Evolutionary conservation across 2,888 invertebrate species (phyloP), one percentile per base, ranked within the genome.

Genomic region (Megalurothrips usitatus): DNA sequence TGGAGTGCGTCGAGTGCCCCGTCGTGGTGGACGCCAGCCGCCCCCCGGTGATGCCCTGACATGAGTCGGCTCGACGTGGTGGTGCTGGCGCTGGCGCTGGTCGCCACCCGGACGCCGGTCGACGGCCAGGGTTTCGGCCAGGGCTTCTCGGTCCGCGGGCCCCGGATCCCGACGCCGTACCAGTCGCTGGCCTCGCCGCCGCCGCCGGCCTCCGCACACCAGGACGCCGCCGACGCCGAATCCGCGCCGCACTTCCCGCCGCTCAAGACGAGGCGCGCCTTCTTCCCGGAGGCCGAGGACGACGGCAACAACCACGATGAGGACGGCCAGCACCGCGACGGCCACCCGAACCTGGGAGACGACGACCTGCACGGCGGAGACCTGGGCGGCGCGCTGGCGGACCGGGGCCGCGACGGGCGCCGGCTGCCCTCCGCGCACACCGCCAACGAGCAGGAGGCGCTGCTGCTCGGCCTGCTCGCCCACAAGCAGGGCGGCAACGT

Each of bases 381-480:
- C 68, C 6, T 75, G 68, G 34, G 3, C 34, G 34, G 34, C 3
- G 6, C 2, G 34, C 34, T 43, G 34, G 34, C 34, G 34, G 68
- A 75, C 68, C 68, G 68, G 26, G 23, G 23, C 26, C 68, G 68
- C 11, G 68, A 75, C 68, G 9, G 23, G 26, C 68, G 68, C 68
- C 9, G 68, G 68, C 68, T 75, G 68, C 4, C 68, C 68, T n/a
- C 23, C 26, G 68, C 11, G 2, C 23, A n/a, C 17, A n/a, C 14
- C 58, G 19, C 68, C 11, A 23, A 23, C 79, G 93, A 94, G 83
- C 93, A 94, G 85, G 94, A 94, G 84, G 89, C 94, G 83, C 88
- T 94, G 83, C 87, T 94, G 79, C 87, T 94, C 85, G 94, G 94
- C 82, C 93, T 93, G 0, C 86, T 94, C 79, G 92, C 92, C 0